Conservation (phyloP, 2,888 invertebrate species). For the Melinaea menophilus region DNA sequence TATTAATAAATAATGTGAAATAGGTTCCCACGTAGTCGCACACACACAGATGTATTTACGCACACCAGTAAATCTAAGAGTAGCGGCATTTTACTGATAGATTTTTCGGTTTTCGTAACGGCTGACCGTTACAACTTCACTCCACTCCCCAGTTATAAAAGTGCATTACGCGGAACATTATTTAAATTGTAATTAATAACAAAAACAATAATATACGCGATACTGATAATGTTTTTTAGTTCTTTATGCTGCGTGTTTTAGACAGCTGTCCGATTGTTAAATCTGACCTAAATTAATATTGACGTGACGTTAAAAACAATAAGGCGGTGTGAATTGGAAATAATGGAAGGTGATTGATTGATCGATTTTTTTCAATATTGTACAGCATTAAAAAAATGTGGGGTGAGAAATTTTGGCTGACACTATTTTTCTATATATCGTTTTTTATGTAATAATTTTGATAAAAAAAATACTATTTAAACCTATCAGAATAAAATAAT, state of each 20-base stretch:
- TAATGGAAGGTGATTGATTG: constrained; percentile 65
- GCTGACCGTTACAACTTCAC: constrained; percentile 12
- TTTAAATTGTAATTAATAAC: constrained; percentile 55
- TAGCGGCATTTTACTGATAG: no score
- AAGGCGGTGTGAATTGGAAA: constrained; percentile 63
- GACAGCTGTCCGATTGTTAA: constrained; percentile 57
- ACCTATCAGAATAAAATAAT: no score
- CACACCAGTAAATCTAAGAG: no score
- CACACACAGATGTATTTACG: no score
- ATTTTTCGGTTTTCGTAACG: background rate
- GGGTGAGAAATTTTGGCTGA: no score
- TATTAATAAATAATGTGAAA: constrained; percentile 31
- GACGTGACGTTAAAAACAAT: constrained; percentile 75
- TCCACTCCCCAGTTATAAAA: constrained; percentile 28
- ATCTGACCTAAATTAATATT: constrained; percentile 67
- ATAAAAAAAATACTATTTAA: no score
- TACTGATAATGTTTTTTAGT: constrained; percentile 40
- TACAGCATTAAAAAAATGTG: constrained; percentile 29
- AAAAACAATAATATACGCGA: constrained; percentile 37
- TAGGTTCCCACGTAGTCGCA: constrained; percentile 59
- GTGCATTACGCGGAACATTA: constrained; percentile 68
- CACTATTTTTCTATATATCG: no score
- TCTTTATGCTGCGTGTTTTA: constrained; percentile 44
- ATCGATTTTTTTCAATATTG: constrained; percentile 36
- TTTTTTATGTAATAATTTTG: no score